Evolutionary conservation across 2,113 vertebrate genomes (phyloP).

Genomic region (Equus quagga): DNA sequence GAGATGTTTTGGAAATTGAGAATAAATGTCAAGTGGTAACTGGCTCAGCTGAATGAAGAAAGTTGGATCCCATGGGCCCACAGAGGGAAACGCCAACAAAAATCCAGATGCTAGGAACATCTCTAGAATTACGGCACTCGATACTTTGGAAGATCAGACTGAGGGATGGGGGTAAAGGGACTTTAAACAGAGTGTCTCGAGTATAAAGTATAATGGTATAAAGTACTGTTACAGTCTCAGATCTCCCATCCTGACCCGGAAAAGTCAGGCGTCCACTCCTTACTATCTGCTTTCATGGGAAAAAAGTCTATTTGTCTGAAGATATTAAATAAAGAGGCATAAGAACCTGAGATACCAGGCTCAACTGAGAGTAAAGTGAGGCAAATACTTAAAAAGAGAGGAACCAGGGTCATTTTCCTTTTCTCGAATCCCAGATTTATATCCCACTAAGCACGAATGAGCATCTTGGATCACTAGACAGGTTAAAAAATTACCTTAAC

Average conservation of each 20-base stretch:
- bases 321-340: neutral
- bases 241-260: neutral
- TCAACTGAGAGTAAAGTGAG: neutral
- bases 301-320: neutral
- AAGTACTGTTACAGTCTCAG: neutral
- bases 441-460: neutral
- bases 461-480: neutral
- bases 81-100: neutral
- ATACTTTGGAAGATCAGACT: neutral
- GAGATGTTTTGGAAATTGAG: neutral
- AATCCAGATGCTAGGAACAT: neutral
- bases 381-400: neutral
- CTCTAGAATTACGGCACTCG: neutral
- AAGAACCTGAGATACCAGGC: neutral
- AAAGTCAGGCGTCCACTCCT: neutral
- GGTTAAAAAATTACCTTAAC: neutral
- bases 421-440: neutral
- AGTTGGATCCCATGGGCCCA: neutral
- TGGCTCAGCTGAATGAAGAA: neutral
- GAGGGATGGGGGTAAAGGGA: neutral
- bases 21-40: neutral
- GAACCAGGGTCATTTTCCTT: neutral
- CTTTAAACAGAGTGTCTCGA: neutral
- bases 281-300: neutral
- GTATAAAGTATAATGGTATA: neutral